phyloP scores from a whole-genome alignment of 2,888 invertebrate species.

The Pseudeuparius sepicola region DNA sequence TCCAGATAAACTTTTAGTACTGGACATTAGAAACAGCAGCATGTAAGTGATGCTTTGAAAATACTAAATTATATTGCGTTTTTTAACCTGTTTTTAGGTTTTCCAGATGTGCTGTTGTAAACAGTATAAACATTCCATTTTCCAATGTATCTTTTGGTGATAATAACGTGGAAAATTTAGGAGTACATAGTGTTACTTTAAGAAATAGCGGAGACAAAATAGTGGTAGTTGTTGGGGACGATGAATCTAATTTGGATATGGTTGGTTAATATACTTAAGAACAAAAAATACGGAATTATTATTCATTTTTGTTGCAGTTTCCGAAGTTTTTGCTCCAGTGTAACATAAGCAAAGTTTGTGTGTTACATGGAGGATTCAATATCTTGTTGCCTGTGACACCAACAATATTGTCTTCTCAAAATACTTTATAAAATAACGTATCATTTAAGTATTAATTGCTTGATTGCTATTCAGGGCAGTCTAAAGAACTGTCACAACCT shows the following conservation, averaged over 20 bases:
- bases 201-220: slow-evolving; percentile 54
- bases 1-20: slow-evolving; percentile 46
- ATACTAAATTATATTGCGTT: slow-evolving; percentile 6
- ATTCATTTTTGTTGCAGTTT: slow-evolving; percentile 51
- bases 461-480: no score
- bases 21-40: slow-evolving; percentile 59
- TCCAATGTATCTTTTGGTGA: slow-evolving; percentile 65
- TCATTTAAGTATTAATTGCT: no score
- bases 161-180: slow-evolving; percentile 58
- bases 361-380: slow-evolving; percentile 79
- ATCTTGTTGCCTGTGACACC: slow-evolving; percentile 61
- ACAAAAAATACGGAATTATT: neutral
- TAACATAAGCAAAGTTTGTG: slow-evolving; percentile 68
- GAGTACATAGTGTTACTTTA: slow-evolving; percentile 50
- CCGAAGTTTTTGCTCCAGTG: slow-evolving; percentile 75
- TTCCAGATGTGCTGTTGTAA: slow-evolving; percentile 65
- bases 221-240: slow-evolving; percentile 68
- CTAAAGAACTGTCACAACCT: no score
- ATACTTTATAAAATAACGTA: no score
- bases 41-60: slow-evolving; percentile 43
- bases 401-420: slow-evolving; percentile 38
- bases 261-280: slow-evolving; percentile 39
- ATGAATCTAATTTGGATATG: slow-evolving; percentile 66
- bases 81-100: no score
- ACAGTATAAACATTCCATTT: slow-evolving; percentile 83